phyloP scores from a whole-genome alignment of 2,797 vertebrate species.

The Sebastes nivosus region DNA sequence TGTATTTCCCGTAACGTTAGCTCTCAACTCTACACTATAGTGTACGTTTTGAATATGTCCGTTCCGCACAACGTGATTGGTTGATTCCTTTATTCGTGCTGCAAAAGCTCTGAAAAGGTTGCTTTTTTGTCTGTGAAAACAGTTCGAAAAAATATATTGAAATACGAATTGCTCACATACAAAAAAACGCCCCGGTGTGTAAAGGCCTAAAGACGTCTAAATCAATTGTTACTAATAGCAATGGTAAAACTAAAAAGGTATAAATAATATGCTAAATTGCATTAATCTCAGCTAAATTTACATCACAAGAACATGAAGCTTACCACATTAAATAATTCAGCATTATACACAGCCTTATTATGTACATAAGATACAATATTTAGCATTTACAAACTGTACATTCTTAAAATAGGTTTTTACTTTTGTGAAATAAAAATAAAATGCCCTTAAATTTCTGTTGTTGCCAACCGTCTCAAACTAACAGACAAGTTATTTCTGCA shows the following conservation, averaged over 20 bases:
- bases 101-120: too few relatives aligned
- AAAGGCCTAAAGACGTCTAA: not conserved
- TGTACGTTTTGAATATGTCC: too few relatives aligned
- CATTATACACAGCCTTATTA: not conserved
- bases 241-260: not conserved
- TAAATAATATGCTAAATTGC: not conserved
- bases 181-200: too few relatives aligned
- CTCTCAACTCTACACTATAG: too few relatives aligned
- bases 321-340: not conserved
- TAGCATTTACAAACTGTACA: conserved; percentile 50
- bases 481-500: not conserved
- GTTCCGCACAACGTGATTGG: too few relatives aligned
- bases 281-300: not conserved
- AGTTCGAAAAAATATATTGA: too few relatives aligned
- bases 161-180: too few relatives aligned
- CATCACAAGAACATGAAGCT: conserved; percentile 1
- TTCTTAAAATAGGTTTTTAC: conserved; percentile 7
- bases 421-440: conserved; percentile 4
- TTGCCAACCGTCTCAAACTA: not conserved
- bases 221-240: not conserved
- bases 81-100: too few relatives aligned
- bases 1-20: too few relatives aligned
- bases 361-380: conserved; percentile 33
- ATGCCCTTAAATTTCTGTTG: not conserved
- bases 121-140: too few relatives aligned